A percentile compares a stretch with the other conserved stretches of the same genome.
Evolutionary conservation across 2,888 invertebrate genomes (phyloP).

Genomic region (Macaria notata): DNA sequence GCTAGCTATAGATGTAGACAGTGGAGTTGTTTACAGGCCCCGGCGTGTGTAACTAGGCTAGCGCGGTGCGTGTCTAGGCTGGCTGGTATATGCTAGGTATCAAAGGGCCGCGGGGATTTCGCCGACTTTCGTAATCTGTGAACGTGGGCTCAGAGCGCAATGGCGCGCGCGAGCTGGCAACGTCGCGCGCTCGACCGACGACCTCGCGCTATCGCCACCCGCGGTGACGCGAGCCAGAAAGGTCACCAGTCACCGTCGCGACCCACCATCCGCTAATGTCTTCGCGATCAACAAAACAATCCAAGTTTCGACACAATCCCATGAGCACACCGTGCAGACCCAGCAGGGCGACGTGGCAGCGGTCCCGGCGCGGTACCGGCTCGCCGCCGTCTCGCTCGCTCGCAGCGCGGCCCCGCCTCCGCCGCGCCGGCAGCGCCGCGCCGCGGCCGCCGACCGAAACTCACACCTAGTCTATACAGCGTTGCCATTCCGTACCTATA

Average conservation of each 20-base stretch:
- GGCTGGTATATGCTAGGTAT: conserved; percentile 40
- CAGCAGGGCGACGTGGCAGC: conserved; percentile 50
- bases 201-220: conserved; percentile 75
- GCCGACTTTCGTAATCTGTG: conserved; percentile 65
- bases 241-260: conserved; percentile 68
- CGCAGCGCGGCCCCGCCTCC: conserved; percentile 64
- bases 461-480: conserved; percentile 72
- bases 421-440: conserved; percentile 72
- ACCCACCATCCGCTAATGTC: conserved; percentile 64
- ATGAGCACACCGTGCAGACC: conserved; percentile 61
- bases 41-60: conserved; percentile 40
- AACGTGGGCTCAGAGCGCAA: conserved; percentile 55
- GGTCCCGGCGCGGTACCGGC: conserved; percentile 32
- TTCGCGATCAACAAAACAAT: conserved; percentile 67
- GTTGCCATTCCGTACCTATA: conserved; percentile 82
- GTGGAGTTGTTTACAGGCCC: conserved; percentile 10
- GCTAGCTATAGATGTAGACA: conserved; percentile 7
- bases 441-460: conserved; percentile 70
- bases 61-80: conserved; percentile 49
- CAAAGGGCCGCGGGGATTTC: conserved; percentile 64
- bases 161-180: conserved; percentile 65
- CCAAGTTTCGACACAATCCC: conserved; percentile 67
- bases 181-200: conserved; percentile 73
- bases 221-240: conserved; percentile 73
- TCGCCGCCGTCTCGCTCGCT: conserved; percentile 60